phyloP scores from a whole-genome alignment of 2,797 vertebrate genomes.

The Oreortyx pictus region DNA sequence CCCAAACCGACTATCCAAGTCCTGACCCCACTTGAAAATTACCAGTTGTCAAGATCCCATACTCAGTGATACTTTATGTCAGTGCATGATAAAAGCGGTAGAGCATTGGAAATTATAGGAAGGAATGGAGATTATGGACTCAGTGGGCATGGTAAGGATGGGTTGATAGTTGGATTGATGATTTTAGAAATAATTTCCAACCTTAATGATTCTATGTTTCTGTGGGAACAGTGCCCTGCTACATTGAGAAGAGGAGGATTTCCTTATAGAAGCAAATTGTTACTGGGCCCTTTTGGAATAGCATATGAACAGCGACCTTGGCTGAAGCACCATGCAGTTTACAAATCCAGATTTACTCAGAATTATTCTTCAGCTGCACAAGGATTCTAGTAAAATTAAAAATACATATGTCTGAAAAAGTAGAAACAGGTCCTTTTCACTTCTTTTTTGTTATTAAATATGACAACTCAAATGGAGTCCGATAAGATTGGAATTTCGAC shows the following conservation, averaged over 20 bases:
- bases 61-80: rapidly evolving
- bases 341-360: not conserved
- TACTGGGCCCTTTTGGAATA: not conserved
- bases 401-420: slow-evolving; percentile 13
- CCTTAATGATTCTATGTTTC: too few species aligned
- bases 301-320: not conserved
- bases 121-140: not conserved
- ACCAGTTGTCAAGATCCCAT: not conserved
- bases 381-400: slow-evolving; percentile 1
- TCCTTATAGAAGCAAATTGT: not conserved
- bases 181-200: too few species aligned
- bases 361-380: not conserved
- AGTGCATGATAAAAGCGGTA: not conserved
- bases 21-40: not conserved
- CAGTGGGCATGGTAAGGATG: too few species aligned
- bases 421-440: not conserved
- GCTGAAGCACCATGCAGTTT: not conserved
- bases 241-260: not conserved
- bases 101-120: not conserved
- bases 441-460: slow-evolving; percentile 15
- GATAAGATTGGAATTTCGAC: not conserved
- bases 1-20: not conserved
- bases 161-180: too few species aligned
- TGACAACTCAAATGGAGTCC: not conserved
- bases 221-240: not conserved